Conservation (phyloP, 2,113 vertebrate genomes). For the Sinosuthora webbiana region DNA sequence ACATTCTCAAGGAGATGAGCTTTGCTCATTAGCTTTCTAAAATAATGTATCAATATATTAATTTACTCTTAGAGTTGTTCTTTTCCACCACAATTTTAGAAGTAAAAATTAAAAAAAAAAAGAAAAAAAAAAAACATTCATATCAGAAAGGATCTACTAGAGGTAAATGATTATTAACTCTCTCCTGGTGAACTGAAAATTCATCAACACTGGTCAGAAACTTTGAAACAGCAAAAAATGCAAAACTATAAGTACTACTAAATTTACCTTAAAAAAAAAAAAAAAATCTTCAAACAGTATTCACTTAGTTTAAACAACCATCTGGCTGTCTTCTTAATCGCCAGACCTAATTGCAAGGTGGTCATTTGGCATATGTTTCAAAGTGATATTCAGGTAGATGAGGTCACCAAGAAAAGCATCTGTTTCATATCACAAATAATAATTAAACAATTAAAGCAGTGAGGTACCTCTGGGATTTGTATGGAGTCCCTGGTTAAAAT, state of each 20-base stretch:
- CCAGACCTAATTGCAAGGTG: neutral
- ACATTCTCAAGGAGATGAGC: neutral
- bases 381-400: neutral
- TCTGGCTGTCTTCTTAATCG: neutral
- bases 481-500: neutral
- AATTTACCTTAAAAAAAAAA: neutral
- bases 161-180: neutral
- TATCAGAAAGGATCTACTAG: neutral
- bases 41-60: neutral
- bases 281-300: neutral
- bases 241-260: neutral
- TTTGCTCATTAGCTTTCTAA: neutral
- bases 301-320: neutral
- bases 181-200: neutral
- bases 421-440: constrained; percentile 42
- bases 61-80: neutral
- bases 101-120: neutral
- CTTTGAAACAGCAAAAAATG: neutral
- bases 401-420: constrained; percentile 17
- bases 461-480: neutral
- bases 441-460: constrained; percentile 28
- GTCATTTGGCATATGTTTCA: constrained; percentile 10
- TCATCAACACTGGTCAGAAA: neutral
- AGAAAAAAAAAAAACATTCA: neutral
- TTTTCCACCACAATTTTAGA: neutral